A percentile compares a stretch with the other conserved stretches of the same genome.
Conservation (phyloP, 2,888 invertebrate species). For the Lasioglossum leucozonium region DNA sequence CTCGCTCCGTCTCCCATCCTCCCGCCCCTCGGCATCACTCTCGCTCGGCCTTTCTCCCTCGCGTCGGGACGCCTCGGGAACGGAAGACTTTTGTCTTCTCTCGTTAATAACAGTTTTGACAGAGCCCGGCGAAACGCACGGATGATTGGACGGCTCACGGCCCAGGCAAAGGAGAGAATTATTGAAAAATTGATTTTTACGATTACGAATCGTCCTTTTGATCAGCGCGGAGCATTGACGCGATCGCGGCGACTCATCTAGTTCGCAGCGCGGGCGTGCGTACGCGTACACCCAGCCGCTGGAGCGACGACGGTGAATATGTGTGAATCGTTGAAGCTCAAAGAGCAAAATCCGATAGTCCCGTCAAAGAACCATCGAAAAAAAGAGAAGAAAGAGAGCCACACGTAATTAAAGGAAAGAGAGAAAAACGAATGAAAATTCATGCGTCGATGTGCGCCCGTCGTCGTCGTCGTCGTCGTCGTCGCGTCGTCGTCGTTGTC, state of each 20-base stretch:
- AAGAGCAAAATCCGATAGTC: conserved; percentile 68
- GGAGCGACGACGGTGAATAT: conserved; percentile 20
- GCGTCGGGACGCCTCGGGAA: conserved; percentile 42
- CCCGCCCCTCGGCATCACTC: too few relatives aligned
- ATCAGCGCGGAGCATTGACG: conserved; percentile 50
- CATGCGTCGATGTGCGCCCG: not conserved
- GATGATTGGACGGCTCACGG: conserved; percentile 52
- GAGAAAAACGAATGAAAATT: conserved; percentile 11
- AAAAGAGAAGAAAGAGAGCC: conserved; percentile 9
- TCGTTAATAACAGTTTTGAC: conserved; percentile 70
- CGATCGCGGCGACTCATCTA: conserved; percentile 30
- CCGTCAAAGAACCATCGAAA: conserved; percentile 57
- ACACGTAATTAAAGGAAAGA: conserved; percentile 55
- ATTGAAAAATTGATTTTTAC: conserved; percentile 66
- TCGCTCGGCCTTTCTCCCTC: not conserved
- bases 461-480: not conserved
- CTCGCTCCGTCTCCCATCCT: too few relatives aligned
- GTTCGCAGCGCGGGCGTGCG: not conserved
- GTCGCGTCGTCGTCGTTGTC: not conserved
- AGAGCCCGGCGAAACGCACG: conserved; percentile 46
- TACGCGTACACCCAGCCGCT: not conserved
- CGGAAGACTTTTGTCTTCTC: conserved; percentile 71
- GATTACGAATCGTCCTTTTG: conserved; percentile 53
- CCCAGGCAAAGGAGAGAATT: conserved; percentile 52
- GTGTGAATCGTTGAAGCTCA: conserved; percentile 61